Evolutionary conservation across 2,888 invertebrate species (phyloP), one percentile per base, ranked within the genome.

Genomic region (Lochmaea crataegi): DNA sequence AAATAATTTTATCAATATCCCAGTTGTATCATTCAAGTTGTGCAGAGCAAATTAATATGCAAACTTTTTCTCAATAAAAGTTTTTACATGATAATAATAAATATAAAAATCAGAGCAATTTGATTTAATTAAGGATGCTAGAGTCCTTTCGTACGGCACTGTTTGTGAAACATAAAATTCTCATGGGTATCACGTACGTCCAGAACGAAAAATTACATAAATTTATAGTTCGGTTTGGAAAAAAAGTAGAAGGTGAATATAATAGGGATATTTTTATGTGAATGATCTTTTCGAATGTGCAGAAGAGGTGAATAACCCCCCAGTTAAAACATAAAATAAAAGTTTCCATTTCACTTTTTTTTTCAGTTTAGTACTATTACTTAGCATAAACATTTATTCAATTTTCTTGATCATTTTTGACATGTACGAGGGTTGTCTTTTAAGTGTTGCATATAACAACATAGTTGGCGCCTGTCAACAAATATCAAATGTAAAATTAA

Each of bases 151-250:
- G n/a, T 9, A 60, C 60, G 32, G 14, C 60, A 71, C 75, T 69
- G 73, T 75, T 68, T 65, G 73, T 71, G 16, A 32, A 53, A 32
- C 14, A 18, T 56, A 41, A 56, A 26, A 67, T 75, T 66, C 61
- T 68, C 69, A 75, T 73, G 71, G 65, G 66, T 61, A 72, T 73
- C 75, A 75, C 75, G 75, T 75, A 73, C 71, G 72, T 67, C 69
- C 71, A 71, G 71, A 42, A 71, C 65, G 75, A 75, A 75, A 75
- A 75, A 75, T 75, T 75, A 75, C 73, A 73, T 73, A 73, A 73
- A 75, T 75, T 75, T 65, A 57, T 48, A 73, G 71, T 61, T 65
- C 53, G 64, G 73, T 75, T 68, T 66, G 66, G 58, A 71, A 66
- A 72, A 73, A 75, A 73, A 75, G 61, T 72, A 58, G 38, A 61